Evolutionary conservation across 2,113 vertebrate species (phyloP).

Genomic region (Syrrhaptes paradoxus): DNA sequence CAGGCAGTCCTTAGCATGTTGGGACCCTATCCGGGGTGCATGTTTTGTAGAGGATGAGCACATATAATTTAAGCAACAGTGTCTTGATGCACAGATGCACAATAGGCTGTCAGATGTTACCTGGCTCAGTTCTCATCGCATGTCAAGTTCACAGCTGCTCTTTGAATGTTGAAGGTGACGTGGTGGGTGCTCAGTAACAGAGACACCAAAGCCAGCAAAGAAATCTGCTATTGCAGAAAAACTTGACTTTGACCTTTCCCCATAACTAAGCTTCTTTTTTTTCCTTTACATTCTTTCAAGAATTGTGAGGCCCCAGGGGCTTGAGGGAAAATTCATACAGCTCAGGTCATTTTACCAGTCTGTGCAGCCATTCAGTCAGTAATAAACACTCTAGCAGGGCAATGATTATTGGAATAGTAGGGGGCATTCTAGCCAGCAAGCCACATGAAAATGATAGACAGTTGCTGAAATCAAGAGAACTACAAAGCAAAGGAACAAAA

Average conservation of each 20-base stretch:
- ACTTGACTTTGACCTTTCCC: slow-evolving; percentile 19
- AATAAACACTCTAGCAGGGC: slow-evolving; percentile 46
- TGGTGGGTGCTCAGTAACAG: background rate
- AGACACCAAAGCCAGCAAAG: accelerated
- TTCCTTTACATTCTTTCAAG: slow-evolving; percentile 36
- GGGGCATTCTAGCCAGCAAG: slow-evolving; percentile 49
- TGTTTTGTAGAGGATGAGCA: background rate
- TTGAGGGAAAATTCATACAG: slow-evolving; percentile 33
- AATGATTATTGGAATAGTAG: slow-evolving; percentile 47
- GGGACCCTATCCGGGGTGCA: background rate
- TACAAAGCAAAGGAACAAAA: slow-evolving; percentile 62
- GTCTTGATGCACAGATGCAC: background rate
- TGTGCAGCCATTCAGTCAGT: slow-evolving; percentile 24
- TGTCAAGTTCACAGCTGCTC: background rate
- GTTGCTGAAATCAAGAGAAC: slow-evolving; percentile 63
- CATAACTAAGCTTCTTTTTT: background rate
- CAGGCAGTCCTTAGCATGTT: background rate
- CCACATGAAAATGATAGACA: slow-evolving; percentile 66
- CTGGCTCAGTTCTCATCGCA: background rate
- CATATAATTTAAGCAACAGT: background rate
- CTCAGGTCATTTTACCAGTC: slow-evolving; percentile 43
- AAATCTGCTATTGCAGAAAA: slow-evolving; percentile 9
- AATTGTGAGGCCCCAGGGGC: slow-evolving; percentile 41
- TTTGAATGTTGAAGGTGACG: background rate
- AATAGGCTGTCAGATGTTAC: background rate